Conservation (phyloP, 1,140 invertebrate species). For the Drosophila persimilis region DNA sequence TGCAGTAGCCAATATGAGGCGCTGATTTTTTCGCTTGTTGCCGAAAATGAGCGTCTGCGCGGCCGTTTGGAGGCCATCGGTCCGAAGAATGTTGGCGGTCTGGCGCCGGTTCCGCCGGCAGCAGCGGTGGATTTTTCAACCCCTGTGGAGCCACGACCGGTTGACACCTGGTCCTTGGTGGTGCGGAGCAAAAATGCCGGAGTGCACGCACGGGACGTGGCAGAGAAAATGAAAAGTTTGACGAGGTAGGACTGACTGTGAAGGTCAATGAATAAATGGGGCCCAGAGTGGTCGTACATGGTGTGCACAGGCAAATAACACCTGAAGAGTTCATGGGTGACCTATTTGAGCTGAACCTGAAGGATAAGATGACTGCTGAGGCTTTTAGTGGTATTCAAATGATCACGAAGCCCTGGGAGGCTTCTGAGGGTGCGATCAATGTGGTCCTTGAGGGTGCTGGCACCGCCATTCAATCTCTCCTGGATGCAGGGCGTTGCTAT, state of each 20-base stretch:
- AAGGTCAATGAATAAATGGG: neutral
- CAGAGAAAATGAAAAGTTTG: conserved; percentile 1
- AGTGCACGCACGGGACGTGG: neutral
- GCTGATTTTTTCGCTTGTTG: conserved; percentile 1
- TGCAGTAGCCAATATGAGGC: neutral
- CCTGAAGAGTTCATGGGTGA: too few relatives aligned
- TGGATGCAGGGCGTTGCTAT: neutral
- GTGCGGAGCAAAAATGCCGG: conserved; percentile 15
- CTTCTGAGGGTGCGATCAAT: neutral
- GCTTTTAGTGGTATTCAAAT: too few relatives aligned
- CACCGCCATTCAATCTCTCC: neutral
- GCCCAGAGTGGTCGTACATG: conserved; percentile 2
- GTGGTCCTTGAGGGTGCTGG: neutral
- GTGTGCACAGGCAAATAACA: neutral
- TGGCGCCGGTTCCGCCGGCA: neutral
- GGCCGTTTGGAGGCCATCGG: neutral
- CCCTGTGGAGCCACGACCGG: neutral
- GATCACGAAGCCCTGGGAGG: neutral
- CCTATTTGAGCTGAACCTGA: too few relatives aligned
- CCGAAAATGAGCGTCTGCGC: neutral
- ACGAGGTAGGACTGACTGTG: neutral
- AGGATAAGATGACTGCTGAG: too few relatives aligned
- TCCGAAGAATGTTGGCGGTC: too few relatives aligned
- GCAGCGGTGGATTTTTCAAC: too few relatives aligned
- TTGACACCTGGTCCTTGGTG: conserved; percentile 24